Conservation (phyloP, 2,888 invertebrate genomes). For the Conops quadrifasciatus region DNA sequence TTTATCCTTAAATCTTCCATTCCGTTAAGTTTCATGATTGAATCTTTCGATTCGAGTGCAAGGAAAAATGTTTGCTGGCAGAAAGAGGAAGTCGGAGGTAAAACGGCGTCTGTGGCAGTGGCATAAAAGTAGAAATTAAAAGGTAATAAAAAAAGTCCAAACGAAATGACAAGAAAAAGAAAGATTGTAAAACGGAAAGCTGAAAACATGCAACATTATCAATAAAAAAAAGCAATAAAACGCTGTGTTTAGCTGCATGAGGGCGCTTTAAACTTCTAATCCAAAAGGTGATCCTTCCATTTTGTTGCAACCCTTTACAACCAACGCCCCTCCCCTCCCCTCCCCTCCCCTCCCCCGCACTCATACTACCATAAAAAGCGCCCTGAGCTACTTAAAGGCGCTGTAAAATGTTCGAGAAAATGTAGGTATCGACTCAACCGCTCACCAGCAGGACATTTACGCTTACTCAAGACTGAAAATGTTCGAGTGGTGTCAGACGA, state of each 20-base stretch:
- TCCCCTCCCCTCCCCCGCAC: neutral
- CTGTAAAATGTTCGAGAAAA: neutral
- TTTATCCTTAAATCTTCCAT: too few relatives aligned
- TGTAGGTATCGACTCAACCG: neutral
- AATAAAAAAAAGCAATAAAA: neutral
- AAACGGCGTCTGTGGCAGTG: neutral
- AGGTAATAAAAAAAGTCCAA: neutral
- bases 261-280: neutral
- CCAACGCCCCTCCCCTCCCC: neutral
- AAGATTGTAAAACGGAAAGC: neutral
- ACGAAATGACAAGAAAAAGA: neutral
- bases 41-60: too few relatives aligned
- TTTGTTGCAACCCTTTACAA: neutral
- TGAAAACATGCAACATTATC: neutral
- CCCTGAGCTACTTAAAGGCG: neutral
- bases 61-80: too few relatives aligned
- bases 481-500: neutral
- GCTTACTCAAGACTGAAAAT: neutral
- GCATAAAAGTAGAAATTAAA: neutral
- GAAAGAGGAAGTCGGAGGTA: neutral
- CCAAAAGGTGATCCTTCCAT: too few relatives aligned
- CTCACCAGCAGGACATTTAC: constrained; percentile 4
- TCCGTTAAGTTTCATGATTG: too few relatives aligned
- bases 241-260: too few relatives aligned
- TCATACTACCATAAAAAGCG: neutral